A percentile compares a stretch with the other conserved stretches of the same genome.
Conservation (phyloP, 1,140 invertebrate species). For the Atta texana region DNA sequence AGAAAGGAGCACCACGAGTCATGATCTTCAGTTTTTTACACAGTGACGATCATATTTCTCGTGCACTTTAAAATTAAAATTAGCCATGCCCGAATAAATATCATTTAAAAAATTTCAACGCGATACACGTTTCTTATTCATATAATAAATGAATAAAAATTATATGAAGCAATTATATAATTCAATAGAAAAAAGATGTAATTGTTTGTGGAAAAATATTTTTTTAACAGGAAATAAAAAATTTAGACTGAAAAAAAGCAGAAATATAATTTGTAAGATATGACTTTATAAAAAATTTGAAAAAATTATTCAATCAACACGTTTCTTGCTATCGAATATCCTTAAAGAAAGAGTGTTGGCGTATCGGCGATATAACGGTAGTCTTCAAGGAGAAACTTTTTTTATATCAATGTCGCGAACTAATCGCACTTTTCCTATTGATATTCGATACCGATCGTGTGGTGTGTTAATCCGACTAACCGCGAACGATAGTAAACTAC, state of each 20-base stretch:
- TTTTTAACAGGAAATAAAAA: not conserved
- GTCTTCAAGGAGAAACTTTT: slow-evolving; percentile 9
- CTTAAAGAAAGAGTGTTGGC: not conserved
- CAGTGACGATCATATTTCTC: slow-evolving; percentile 38
- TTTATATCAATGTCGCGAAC: slow-evolving; percentile 19
- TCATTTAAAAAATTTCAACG: not conserved
- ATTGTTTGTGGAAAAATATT: not conserved
- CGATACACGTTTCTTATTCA: not conserved
- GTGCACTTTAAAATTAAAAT: slow-evolving; percentile 41
- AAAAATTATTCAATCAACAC: not conserved
- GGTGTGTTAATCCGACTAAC: slow-evolving; percentile 78
- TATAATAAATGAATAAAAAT: not conserved
- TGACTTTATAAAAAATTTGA: not conserved
- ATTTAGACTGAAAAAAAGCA: not conserved
- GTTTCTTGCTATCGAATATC: not conserved
- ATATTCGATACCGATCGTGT: slow-evolving; percentile 68
- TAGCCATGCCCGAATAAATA: slow-evolving; percentile 6
- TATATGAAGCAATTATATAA: not conserved
- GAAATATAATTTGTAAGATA: not conserved
- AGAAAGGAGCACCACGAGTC: slow-evolving; percentile 51
- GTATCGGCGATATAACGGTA: slow-evolving; percentile 30
- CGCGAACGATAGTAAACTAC: slow-evolving; percentile 75
- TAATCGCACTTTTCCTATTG: slow-evolving; percentile 61
- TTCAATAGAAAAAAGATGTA: not conserved
- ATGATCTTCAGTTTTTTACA: slow-evolving; percentile 29